phyloP scores from a whole-genome alignment of 1,140 invertebrate genomes.

The Harpegnathos saltator region DNA sequence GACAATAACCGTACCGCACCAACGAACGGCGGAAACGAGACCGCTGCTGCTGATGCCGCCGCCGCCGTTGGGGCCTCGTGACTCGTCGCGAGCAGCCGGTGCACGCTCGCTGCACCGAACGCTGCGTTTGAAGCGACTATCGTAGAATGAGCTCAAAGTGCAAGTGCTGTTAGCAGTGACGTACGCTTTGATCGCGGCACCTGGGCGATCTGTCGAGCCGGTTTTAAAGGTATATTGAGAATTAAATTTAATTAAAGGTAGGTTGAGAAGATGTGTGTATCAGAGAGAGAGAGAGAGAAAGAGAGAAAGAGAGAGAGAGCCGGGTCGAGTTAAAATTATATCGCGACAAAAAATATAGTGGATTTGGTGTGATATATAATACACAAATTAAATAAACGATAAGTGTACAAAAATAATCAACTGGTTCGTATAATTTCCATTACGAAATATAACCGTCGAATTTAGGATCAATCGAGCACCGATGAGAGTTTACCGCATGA shows the following conservation, averaged over 20 bases:
- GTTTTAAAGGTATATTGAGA: too few relatives aligned
- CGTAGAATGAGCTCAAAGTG: slow-evolving; percentile 63
- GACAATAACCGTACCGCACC: slow-evolving; percentile 18
- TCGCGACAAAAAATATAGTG: too few relatives aligned
- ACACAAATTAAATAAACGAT: background rate
- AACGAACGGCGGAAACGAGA: slow-evolving; percentile 24
- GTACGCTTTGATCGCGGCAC: background rate
- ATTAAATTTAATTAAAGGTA: background rate
- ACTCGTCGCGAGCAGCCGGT: slow-evolving; percentile 7
- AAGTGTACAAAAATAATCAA: background rate
- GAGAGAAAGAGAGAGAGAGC: too few relatives aligned
- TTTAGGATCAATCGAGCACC: too few relatives aligned
- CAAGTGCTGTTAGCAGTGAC: slow-evolving; percentile 64
- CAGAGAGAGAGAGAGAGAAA: too few relatives aligned
- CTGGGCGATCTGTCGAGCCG: background rate
- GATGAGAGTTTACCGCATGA: too few relatives aligned
- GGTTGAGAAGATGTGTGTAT: too few relatives aligned
- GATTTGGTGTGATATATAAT: background rate
- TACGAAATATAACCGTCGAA: too few relatives aligned
- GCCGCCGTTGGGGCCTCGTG: slow-evolving; percentile 46
- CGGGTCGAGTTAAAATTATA: too few relatives aligned
- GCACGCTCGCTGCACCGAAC: too few relatives aligned
- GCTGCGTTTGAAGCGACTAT: slow-evolving; percentile 28
- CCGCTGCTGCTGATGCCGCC: background rate
- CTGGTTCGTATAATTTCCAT: too few relatives aligned